These are phyloP conservation scores for Vimba vimba DNA, from an alignment of 2,113 vertebrate species.

Conservation along the genomic window DNA sequence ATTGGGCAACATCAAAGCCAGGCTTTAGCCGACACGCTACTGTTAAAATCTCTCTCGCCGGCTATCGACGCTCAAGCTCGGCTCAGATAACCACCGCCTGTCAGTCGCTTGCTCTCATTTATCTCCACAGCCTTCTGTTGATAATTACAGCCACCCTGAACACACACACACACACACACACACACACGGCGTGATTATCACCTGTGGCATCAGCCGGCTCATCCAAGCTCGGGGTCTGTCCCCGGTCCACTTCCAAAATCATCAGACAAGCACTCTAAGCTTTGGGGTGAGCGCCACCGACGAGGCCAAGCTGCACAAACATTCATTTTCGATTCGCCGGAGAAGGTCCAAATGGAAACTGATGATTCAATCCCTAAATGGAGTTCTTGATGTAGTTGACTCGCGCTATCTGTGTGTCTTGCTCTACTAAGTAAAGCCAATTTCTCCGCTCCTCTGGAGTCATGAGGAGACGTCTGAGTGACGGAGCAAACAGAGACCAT, in stretches of 20 bases:
- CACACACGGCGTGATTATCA: conserved; percentile 67
- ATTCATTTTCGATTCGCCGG: conserved; percentile 69
- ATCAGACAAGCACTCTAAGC: conserved; percentile 60
- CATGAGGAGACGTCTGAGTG: conserved; percentile 56
- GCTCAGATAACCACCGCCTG: conserved; percentile 63
- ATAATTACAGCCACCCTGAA: conserved; percentile 68
- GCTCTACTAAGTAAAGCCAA: conserved; percentile 71
- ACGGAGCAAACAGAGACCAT: neutral
- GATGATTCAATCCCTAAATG: conserved; percentile 73
- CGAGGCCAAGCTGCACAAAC: conserved; percentile 64
- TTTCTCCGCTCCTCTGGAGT: conserved; percentile 67
- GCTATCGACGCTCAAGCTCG: conserved; percentile 35
- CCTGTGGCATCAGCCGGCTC: conserved; percentile 61
- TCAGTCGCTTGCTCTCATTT: conserved; percentile 60
- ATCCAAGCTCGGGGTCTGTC: conserved; percentile 72
- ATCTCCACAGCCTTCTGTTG: conserved; percentile 71
- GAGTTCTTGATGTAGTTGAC: conserved; percentile 64
- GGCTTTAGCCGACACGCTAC: conserved; percentile 54
- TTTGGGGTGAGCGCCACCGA: conserved; percentile 65
- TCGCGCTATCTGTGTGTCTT: conserved; percentile 63
- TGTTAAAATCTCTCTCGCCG: conserved; percentile 43
- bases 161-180: conserved; percentile 11
- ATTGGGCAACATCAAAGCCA: conserved; percentile 62
- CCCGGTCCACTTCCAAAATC: conserved; percentile 73
- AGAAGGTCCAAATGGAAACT: conserved; percentile 70